These are phyloP conservation scores for Azemiops feae DNA, from an alignment of 2,113 vertebrate genomes.

Conservation along the genomic window DNA sequence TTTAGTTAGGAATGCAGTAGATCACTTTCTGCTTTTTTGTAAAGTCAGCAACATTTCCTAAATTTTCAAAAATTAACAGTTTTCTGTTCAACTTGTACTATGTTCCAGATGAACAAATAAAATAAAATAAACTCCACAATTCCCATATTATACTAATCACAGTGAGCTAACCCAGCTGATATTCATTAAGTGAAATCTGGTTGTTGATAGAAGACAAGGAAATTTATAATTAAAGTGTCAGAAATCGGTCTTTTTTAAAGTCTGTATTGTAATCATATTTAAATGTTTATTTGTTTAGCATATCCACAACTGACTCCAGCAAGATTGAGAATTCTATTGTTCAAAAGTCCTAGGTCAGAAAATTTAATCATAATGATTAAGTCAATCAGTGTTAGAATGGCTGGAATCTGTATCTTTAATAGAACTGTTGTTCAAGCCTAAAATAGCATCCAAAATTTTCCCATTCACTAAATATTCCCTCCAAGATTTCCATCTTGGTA, in stretches of 20 bases:
- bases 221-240: background rate
- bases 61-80: background rate
- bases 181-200: background rate
- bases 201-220: background rate
- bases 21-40: background rate
- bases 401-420: background rate
- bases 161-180: background rate
- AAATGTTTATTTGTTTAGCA: background rate
- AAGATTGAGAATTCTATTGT: background rate
- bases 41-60: background rate
- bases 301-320: background rate
- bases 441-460: background rate
- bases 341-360: background rate
- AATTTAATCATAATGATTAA: background rate
- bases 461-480: background rate
- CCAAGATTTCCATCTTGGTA: background rate
- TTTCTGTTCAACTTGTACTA: background rate
- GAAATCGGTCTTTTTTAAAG: background rate
- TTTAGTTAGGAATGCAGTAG: background rate
- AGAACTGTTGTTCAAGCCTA: background rate
- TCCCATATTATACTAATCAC: background rate
- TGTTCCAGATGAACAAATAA: background rate
- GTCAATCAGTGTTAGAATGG: background rate
- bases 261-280: background rate
- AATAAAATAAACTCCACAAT: background rate